Conservation (phyloP, 1,140 invertebrate genomes). For the Homarus americanus region DNA sequence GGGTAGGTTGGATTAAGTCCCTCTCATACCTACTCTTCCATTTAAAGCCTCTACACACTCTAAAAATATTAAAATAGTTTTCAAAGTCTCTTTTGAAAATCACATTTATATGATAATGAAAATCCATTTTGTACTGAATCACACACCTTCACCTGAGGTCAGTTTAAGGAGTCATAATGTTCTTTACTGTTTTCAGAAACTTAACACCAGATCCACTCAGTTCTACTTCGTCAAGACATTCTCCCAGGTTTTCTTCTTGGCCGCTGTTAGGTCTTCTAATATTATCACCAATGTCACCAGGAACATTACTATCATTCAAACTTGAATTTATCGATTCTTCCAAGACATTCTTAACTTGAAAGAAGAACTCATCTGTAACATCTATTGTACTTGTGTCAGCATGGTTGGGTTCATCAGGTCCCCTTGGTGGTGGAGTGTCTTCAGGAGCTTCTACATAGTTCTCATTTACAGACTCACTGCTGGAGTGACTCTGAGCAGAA, state of each 20-base stretch:
- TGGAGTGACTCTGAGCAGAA: neutral
- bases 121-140: no score
- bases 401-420: neutral
- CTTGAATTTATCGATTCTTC: neutral
- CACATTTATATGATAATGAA: no score
- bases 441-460: neutral
- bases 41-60: no score
- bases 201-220: neutral
- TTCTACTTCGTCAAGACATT: neutral
- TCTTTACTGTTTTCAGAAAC: neutral
- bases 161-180: neutral
- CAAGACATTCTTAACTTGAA: neutral
- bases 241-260: neutral
- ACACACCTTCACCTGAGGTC: neutral
- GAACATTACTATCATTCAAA: neutral
- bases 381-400: neutral
- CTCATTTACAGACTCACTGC: neutral
- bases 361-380: neutral
- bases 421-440: neutral
- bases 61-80: no score
- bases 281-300: neutral
- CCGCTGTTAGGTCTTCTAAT: neutral
- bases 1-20: no score
- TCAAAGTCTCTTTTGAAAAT: no score
- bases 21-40: no score